Conservation (phyloP, 2,888 invertebrate species). For the Mimas tiliae region DNA sequence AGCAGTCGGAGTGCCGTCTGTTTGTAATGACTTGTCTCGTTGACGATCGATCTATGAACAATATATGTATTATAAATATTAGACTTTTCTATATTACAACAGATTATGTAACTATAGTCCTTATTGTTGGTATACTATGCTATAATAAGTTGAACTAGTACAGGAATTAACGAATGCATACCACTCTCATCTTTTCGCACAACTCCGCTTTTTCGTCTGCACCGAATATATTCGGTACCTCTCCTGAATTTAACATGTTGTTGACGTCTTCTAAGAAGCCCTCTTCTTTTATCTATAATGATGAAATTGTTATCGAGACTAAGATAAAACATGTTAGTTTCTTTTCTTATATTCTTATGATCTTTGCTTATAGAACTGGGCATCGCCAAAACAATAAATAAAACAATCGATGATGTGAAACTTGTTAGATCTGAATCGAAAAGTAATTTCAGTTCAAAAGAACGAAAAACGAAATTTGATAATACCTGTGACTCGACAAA, state of each 20-base stretch:
- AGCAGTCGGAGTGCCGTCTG: slow-evolving; percentile 96
- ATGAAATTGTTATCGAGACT: not conserved
- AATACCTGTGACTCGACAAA: slow-evolving; percentile 94
- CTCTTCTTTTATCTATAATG: slow-evolving; percentile 91
- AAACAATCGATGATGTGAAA: not conserved
- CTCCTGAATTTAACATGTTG: slow-evolving; percentile 96
- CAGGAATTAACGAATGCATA: slow-evolving; percentile 45
- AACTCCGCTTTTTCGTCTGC: slow-evolving; percentile 95
- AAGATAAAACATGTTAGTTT: not conserved
- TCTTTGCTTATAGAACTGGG: not conserved
- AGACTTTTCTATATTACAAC: too few relatives aligned
- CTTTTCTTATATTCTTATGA: not conserved
- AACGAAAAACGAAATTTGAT: not conserved
- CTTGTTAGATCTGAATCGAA: not conserved
- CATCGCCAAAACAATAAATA: not conserved
- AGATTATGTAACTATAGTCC: too few relatives aligned
- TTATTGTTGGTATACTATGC: too few relatives aligned
- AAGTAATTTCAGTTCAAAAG: not conserved
- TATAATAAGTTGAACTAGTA: too few relatives aligned
- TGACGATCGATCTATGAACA: slow-evolving; percentile 90
- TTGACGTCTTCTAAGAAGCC: slow-evolving; percentile 96
- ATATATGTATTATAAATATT: too few relatives aligned
- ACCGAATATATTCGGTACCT: slow-evolving; percentile 95
- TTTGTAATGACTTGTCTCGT: slow-evolving; percentile 93
- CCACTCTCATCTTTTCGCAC: slow-evolving; percentile 94